phyloP scores from a whole-genome alignment of 2,113 vertebrate genomes.

The Python bivittatus region DNA sequence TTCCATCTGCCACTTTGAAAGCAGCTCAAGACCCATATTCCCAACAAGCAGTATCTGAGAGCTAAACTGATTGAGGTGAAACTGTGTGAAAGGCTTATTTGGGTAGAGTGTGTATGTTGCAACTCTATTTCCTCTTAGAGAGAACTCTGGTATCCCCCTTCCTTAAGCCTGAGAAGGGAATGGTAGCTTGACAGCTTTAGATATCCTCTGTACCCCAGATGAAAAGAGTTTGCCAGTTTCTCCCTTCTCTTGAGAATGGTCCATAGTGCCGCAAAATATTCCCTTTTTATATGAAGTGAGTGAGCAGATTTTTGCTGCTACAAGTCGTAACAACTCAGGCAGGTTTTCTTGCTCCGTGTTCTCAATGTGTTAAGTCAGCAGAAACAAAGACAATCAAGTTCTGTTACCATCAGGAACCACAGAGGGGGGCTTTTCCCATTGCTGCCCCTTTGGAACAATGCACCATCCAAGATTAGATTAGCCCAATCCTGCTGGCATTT shows the following conservation, averaged over 20 bases:
- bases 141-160: not conserved
- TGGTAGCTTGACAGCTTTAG: not conserved
- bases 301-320: not conserved
- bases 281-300: not conserved
- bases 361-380: not conserved
- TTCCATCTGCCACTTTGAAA: not conserved
- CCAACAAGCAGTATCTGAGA: not conserved
- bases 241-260: not conserved
- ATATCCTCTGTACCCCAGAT: not conserved
- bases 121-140: not conserved
- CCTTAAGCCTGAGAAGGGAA: not conserved
- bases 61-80: not conserved
- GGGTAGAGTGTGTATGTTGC: not conserved
- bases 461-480: not conserved
- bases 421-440: no score
- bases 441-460: not conserved
- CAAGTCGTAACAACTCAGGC: not conserved
- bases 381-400: not conserved
- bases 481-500: not conserved
- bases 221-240: not conserved
- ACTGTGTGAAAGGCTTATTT: not conserved
- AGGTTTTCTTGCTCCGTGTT: not conserved
- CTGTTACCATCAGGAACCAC: no score
- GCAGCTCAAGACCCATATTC: not conserved
- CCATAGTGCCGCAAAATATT: not conserved